Conservation (phyloP, 2,113 vertebrate species). For the Thymallus thymallus region DNA sequence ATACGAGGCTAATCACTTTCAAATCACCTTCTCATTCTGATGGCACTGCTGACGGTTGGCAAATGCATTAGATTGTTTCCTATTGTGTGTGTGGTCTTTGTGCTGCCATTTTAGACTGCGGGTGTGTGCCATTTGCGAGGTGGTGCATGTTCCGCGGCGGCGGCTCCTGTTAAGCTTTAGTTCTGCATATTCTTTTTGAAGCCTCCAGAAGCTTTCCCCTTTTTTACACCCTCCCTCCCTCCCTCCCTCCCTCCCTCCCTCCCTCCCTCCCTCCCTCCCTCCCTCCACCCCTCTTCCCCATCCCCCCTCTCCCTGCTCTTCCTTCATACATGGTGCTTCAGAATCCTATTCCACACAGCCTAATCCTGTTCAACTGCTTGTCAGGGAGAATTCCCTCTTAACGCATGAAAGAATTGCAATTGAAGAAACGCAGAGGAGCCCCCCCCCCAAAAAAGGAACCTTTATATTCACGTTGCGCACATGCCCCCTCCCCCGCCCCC, state of each 20-base stretch:
- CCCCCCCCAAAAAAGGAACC: not conserved
- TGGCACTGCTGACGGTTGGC: constrained; percentile 24
- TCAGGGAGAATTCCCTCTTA: constrained; percentile 45
- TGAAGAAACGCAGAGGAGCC: constrained; percentile 20
- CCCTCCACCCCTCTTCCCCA: not conserved
- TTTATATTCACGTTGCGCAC: not conserved
- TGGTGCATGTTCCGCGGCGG: constrained; percentile 17
- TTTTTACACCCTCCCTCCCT: constrained; percentile 26
- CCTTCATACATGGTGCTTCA: constrained; percentile 25
- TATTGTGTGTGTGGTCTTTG: constrained; percentile 12
- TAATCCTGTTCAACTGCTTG: constrained; percentile 53
- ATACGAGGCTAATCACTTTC: not conserved
- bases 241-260: too few relatives aligned
- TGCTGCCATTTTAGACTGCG: not conserved
- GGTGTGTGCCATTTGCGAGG: constrained; percentile 37
- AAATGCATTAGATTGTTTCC: constrained; percentile 48
- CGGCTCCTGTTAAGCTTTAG: constrained; percentile 15
- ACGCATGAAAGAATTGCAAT: constrained; percentile 33
- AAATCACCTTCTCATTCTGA: not conserved
- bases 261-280: constrained; percentile 17
- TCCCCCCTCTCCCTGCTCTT: not conserved
- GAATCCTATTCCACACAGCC: constrained; percentile 47
- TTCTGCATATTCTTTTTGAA: constrained; percentile 41
- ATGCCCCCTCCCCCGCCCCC: not conserved
- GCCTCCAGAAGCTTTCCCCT: constrained; percentile 8